Base-by-base conservation (phyloP, 1,140 invertebrate species). In the Colletes gigas region DNA sequence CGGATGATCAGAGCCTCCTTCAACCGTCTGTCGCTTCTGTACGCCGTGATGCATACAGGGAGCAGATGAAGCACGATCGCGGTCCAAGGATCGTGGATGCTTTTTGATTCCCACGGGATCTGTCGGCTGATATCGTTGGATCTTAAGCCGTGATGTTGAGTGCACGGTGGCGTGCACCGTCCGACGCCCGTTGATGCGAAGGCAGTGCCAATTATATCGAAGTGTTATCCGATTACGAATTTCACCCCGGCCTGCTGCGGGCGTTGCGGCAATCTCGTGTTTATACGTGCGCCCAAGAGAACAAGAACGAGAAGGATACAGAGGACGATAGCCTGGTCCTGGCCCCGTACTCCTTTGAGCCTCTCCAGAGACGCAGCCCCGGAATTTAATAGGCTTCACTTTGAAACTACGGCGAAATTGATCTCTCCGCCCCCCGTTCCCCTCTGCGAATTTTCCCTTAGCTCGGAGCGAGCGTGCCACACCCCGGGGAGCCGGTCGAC, bases 311-410 rank as follows among this genome's bases (percentile, higher is more conserved):
- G 39, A 19, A 17, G 41, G 50, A 1, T 39, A 30, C 17, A 54
- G 41, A 55, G 39, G 6, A 44, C 21, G 57, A 15, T n/a, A 69
- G 30, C 19, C 41, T 67, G 19, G 41, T 15, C 44, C 76, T 15
- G 52, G 44, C 14, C 60, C 57, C 30, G 47, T 54, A 54, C 78
- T 78, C 78, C 86, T 84, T 88, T 88, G 85, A 88, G 85, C 83
- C 59, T 81, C 87, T 86, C 81, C 60, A 82, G 82, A 88, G 88
- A 88, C 88, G 83, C 76, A 72, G 78, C 87, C 83, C 65, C 71
- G 83, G 77, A 88, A 89, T 86, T 88, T 89, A 89, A 89, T 89
- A 88, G 88, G 88, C 87, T 89, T 83, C 86, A 87, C 88, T 88
- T 88, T 88, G 87, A 87, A 88, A 86, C 86, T 86, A 84, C 83